Conservation (phyloP, 2,888 invertebrate genomes). For the Hofmannophila pseudospretella region DNA sequence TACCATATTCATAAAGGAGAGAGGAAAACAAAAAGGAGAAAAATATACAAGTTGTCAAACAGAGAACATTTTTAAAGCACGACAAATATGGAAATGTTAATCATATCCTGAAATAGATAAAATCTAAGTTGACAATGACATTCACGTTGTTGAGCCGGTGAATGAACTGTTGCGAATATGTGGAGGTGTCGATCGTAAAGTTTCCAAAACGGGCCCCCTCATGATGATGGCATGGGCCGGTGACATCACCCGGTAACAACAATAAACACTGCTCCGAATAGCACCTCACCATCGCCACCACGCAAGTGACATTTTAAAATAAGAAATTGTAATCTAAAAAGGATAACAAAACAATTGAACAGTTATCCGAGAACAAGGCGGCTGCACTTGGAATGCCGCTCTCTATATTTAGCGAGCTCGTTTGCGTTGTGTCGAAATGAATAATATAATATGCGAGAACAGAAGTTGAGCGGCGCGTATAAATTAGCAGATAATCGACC, state of each 20-base stretch:
- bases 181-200: constrained; percentile 72
- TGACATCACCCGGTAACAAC: constrained; percentile 63
- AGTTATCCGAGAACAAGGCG: constrained; percentile 47
- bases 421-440: constrained; percentile 61
- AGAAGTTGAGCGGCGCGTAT: constrained; percentile 64
- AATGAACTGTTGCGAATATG: constrained; percentile 65
- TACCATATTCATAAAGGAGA: background rate
- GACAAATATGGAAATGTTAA: constrained; percentile 20
- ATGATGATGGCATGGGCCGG: constrained; percentile 48
- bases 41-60: background rate
- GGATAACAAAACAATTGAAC: constrained; percentile 58
- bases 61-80: background rate
- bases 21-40: too few species aligned
- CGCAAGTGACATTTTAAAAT: constrained; percentile 37
- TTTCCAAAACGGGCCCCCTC: constrained; percentile 62
- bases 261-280: constrained; percentile 44
- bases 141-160: constrained; percentile 52
- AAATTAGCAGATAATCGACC: constrained; percentile 69
- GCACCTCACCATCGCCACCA: constrained; percentile 27
- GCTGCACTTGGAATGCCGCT: constrained; percentile 56
- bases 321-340: constrained; percentile 53
- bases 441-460: constrained; percentile 66
- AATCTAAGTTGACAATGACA: constrained; percentile 52
- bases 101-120: constrained; percentile 40
- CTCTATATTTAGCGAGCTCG: constrained; percentile 68